Conservation (phyloP, 30 jellyfish, hydroid and myxozoan species). For the Mastigias papua region DNA sequence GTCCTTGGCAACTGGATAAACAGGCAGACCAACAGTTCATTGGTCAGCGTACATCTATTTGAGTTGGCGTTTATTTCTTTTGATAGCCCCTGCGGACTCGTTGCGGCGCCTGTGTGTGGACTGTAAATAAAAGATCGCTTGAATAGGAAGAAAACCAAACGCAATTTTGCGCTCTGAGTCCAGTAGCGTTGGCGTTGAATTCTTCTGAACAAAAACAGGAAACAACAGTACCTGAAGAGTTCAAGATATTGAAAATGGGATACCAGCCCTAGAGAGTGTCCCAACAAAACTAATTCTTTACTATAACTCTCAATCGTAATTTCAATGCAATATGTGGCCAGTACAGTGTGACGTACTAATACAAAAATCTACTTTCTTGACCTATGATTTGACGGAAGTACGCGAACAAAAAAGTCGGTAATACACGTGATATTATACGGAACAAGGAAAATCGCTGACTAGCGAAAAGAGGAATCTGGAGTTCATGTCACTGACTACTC, state of each 20-base stretch:
- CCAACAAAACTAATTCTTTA: background rate
- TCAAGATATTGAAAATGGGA: background rate
- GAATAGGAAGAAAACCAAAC: background rate
- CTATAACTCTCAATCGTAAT: background rate
- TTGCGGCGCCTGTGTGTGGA: constrained; percentile 27
- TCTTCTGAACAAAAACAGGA: constrained; percentile 1
- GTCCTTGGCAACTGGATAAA: constrained; percentile 71
- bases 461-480: background rate
- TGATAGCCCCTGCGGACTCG: constrained; percentile 36
- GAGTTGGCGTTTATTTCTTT: constrained; percentile 46
- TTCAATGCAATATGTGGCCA: background rate
- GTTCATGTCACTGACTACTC: background rate
- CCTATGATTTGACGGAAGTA: constrained; percentile 2
- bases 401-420: background rate
- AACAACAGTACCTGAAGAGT: background rate
- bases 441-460: background rate
- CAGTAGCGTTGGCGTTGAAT: constrained; percentile 25
- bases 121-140: background rate
- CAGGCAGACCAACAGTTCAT: constrained; percentile 35
- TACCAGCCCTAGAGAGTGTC: background rate
- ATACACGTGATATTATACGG: background rate
- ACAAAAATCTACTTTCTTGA: background rate
- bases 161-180: background rate
- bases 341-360: background rate
- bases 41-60: constrained; percentile 18